phyloP scores from a whole-genome alignment of 2,797 vertebrate species.

The Denticeps clupeoides region DNA sequence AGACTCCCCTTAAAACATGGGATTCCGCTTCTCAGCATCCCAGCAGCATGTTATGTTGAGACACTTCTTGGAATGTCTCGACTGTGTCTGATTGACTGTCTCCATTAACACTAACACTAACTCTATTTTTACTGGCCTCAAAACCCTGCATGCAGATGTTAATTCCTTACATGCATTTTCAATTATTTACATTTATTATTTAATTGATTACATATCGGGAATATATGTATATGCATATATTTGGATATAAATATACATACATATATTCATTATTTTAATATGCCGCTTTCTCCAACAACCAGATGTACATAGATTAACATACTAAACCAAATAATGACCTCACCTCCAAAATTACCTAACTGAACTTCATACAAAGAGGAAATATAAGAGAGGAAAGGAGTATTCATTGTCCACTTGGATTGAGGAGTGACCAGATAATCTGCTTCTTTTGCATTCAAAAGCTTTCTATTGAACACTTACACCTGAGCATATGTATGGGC shows the following conservation, averaged over 20 bases:
- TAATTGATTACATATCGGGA: constrained; percentile 42
- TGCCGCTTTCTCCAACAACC: constrained; percentile 45
- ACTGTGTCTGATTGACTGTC: constrained; percentile 43
- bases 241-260: constrained; percentile 51
- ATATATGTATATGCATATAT: constrained; percentile 63
- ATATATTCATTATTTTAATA: constrained; percentile 53
- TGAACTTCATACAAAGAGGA: constrained; percentile 27
- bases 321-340: constrained; percentile 56
- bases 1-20: constrained; percentile 20
- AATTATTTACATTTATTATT: constrained; percentile 17
- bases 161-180: constrained; percentile 15
- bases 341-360: constrained; percentile 29
- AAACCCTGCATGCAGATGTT: constrained; percentile 44
- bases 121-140: constrained; percentile 42
- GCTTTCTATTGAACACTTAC: too few relatives aligned
- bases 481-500: too few relatives aligned
- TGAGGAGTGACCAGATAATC: constrained; percentile 14
- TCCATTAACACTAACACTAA: constrained; percentile 51
- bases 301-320: constrained; percentile 42
- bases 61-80: constrained; percentile 33
- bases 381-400: constrained; percentile 31
- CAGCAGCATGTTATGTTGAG: constrained; percentile 42
- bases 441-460: too few relatives aligned
- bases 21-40: constrained; percentile 13
- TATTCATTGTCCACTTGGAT: constrained; percentile 38